These are phyloP conservation scores for Didymodactylos carnosus DNA, from an alignment of 2,888 invertebrate genomes.

Conservation along the genomic window DNA sequence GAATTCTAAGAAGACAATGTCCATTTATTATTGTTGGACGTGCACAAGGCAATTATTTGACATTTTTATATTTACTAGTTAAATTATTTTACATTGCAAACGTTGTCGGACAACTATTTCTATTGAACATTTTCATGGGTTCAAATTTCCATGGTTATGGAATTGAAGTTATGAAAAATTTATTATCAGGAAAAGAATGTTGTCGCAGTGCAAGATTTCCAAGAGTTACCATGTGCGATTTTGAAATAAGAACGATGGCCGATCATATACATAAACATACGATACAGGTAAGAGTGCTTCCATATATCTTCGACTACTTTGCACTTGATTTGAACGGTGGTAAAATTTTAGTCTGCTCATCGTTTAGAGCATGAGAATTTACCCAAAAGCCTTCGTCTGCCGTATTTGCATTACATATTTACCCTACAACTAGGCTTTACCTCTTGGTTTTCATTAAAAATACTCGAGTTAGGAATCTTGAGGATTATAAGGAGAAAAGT, in stretches of 20 bases:
- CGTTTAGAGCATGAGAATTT: too few relatives aligned
- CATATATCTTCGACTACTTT: too few relatives aligned
- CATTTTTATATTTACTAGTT: constrained; percentile 8
- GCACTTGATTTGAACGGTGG: too few relatives aligned
- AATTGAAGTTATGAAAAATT: constrained; percentile 9
- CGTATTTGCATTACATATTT: too few relatives aligned
- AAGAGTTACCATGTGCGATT: constrained; percentile 17
- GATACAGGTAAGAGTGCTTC: constrained; percentile 16
- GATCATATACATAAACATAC: constrained; percentile 14
- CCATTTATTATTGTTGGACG: constrained; percentile 4
- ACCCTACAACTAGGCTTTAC: too few relatives aligned
- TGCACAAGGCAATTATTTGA: constrained; percentile 13
- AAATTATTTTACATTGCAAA: constrained; percentile 13
- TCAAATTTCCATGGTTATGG: constrained; percentile 9
- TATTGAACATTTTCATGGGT: constrained; percentile 12
- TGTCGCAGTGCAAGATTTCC: constrained; percentile 11
- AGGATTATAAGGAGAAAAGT: too few relatives aligned
- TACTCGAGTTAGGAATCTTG: too few relatives aligned
- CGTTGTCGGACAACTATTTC: constrained; percentile 12
- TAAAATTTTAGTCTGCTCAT: too few relatives aligned
- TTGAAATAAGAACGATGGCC: constrained; percentile 16
- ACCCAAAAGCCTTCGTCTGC: too few relatives aligned
- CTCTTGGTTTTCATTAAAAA: too few relatives aligned
- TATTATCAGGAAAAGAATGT: constrained; percentile 1
- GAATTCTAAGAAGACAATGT: constrained; percentile 3